Evolutionary conservation across 2,888 invertebrate genomes (phyloP).

Genomic region (Cephalotes varians): DNA sequence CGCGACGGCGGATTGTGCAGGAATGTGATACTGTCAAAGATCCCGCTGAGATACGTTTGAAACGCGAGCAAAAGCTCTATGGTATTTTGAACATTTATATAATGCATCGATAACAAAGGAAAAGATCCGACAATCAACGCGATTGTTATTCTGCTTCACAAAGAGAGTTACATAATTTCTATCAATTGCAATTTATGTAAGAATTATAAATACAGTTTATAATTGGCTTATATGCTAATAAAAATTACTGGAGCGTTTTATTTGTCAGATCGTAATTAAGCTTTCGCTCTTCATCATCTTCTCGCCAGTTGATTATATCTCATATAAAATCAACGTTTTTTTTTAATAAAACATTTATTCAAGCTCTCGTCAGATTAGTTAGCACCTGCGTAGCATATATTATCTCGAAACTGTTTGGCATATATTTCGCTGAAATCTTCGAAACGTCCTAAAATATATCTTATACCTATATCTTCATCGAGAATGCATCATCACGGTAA

Average conservation of each 20-base stretch:
- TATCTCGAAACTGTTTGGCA: not conserved
- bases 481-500: not conserved
- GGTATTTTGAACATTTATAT: conserved; percentile 20
- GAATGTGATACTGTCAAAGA: not conserved
- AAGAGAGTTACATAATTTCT: not conserved
- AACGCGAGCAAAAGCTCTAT: not conserved
- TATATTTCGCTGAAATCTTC: not conserved
- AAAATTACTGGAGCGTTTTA: not conserved
- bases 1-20: not conserved
- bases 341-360: not conserved
- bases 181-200: not conserved
- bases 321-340: not conserved
- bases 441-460: too few species aligned
- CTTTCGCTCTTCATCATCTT: not conserved
- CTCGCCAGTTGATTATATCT: too few species aligned
- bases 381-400: not conserved
- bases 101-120: conserved; percentile 11
- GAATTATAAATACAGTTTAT: not conserved
- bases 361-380: not conserved
- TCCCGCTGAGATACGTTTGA: not conserved
- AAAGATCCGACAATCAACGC: not conserved
- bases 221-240: not conserved
- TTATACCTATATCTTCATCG: too few species aligned
- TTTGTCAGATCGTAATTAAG: not conserved
- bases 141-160: not conserved